A percentile compares a stretch with the other conserved stretches of the same genome.
phyloP scores from a whole-genome alignment of 2,113 vertebrate species.

The Catharus minimus region DNA sequence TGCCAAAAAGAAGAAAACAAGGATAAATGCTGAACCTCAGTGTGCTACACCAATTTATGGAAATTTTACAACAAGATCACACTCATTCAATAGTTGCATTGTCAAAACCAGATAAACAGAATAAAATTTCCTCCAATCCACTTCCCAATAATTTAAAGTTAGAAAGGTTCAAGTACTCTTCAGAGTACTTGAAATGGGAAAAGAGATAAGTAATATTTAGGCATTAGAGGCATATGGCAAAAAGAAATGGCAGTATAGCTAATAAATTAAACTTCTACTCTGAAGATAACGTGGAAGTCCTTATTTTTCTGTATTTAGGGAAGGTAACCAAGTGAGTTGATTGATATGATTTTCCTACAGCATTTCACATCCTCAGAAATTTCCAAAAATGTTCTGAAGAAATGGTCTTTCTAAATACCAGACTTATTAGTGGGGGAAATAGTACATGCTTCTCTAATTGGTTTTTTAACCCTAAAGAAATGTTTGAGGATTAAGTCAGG shows the following conservation, averaged over 20 bases:
- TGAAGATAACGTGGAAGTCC: background rate
- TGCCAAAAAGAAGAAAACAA: background rate
- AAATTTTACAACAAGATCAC: background rate
- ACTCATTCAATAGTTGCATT: background rate
- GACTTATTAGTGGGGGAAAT: rapidly evolving
- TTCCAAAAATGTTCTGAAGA: background rate
- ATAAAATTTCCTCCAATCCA: background rate
- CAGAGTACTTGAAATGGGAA: background rate
- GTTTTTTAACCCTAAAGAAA: background rate
- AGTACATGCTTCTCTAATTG: background rate
- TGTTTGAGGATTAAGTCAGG: background rate
- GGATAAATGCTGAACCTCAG: background rate
- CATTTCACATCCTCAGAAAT: background rate
- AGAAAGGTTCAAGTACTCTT: background rate
- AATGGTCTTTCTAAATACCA: background rate
- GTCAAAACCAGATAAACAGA: background rate
- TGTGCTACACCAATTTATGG: background rate
- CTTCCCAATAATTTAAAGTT: background rate
- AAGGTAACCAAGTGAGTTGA: background rate
- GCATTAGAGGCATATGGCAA: background rate
- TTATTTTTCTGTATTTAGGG: background rate
- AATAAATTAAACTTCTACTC: background rate
- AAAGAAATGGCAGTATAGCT: background rate
- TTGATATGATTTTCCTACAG: background rate
- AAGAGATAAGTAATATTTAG: background rate